These are phyloP conservation scores for Phrynocephalus guinanensis DNA, from an alignment of 2,797 vertebrate species.

Conservation along the genomic window DNA sequence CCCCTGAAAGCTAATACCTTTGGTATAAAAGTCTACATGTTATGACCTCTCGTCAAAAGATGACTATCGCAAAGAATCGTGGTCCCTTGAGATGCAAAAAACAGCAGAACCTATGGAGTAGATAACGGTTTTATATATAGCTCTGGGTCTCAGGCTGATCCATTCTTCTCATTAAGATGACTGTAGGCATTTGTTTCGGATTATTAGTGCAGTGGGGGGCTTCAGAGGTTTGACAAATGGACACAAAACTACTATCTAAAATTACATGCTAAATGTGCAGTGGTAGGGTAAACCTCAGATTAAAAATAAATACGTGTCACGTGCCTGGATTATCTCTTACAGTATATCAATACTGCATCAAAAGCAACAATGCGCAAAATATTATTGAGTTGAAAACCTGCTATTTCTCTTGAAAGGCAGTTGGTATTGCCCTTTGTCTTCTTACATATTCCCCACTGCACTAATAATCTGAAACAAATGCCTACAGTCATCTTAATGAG, in stretches of 20 bases:
- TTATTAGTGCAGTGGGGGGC: not conserved
- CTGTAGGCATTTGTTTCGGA: not conserved
- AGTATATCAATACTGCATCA: not conserved
- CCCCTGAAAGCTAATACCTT: not conserved
- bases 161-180: not conserved
- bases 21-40: accelerated
- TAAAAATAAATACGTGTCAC: too few relatives aligned
- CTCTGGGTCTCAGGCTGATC: too few relatives aligned
- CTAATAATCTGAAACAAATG: too few relatives aligned
- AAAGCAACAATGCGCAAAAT: not conserved
- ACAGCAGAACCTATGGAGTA: not conserved
- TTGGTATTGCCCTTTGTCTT: not conserved
- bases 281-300: not conserved
- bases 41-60: not conserved
- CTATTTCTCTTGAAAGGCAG: not conserved
- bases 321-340: not conserved
- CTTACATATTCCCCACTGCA: not conserved
- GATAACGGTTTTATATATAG: too few relatives aligned
- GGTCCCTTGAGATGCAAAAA: not conserved
- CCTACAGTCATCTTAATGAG: too few relatives aligned
- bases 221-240: not conserved
- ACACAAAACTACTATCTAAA: not conserved
- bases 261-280: not conserved
- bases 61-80: not conserved
- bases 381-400: not conserved